Conservation (phyloP, 2,113 vertebrate species). For the Odocoileus hemionus region DNA sequence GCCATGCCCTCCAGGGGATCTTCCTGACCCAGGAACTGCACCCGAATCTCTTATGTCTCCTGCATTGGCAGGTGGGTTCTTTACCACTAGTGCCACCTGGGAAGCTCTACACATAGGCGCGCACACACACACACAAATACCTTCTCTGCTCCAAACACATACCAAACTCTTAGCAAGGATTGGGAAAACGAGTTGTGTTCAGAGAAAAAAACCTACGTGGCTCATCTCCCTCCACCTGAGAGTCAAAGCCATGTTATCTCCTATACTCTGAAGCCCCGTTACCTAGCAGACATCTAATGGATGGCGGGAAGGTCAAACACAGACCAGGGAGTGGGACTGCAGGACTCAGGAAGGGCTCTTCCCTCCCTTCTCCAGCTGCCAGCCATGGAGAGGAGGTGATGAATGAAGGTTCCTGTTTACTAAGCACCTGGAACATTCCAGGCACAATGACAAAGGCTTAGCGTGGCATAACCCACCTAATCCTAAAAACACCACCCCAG, state of each 20-base stretch:
- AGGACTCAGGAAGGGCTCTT: not conserved
- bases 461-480: conserved; percentile 31
- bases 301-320: not conserved
- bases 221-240: not conserved
- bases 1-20: not conserved
- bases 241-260: not conserved
- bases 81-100: not conserved
- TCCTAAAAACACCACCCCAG: conserved; percentile 49
- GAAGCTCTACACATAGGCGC: no score
- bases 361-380: not conserved
- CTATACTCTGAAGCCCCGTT: not conserved
- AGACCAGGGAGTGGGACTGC: not conserved
- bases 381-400: conserved; percentile 44
- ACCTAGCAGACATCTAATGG: not conserved
- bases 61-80: not conserved
- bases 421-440: conserved; percentile 69
- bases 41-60: not conserved
- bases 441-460: conserved; percentile 51
- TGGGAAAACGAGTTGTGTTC: not conserved
- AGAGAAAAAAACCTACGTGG: not conserved
- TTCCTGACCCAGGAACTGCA: not conserved
- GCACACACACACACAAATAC: not conserved
- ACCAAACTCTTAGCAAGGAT: not conserved
- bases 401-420: conserved; percentile 71
- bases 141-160: not conserved